Evolutionary conservation across 1,140 invertebrate genomes (phyloP), one percentile per base, ranked within the genome.

Genomic region (Formica exsecta): DNA sequence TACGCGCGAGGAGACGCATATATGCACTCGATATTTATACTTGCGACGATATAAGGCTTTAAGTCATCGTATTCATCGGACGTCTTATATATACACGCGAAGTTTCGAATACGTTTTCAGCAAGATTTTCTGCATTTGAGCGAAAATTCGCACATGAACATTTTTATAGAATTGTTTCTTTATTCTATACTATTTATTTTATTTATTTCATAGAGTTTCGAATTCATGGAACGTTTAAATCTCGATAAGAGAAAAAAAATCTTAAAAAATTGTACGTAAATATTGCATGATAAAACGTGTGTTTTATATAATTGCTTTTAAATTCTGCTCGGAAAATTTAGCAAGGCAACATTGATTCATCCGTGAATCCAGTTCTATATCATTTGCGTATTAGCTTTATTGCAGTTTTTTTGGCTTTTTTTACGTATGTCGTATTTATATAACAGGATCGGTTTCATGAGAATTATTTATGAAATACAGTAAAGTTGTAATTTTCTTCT

Each of bases 401-500:
- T 44, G 4, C 19, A 36, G 8, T 32, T 65, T 19, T 76, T 44
- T 64, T 59, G 32, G 13, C 25, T 13, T 62, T 29, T 44, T 22
- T 3, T 44, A 25, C 48, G 36, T 77, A 32, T 65, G 22, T n/a
- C 25, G 38, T 48, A 65, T 77, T 41, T 77, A 38, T 65, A 22
- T 22, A 44, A 44, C 0, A 22, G 19, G 62, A 22, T 62, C 19
- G 16, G 32, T 64, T 64, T 77, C 25, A 65, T 22, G 29, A 65
- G 6, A n/a, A 19, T 5, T 36, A 13, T 22, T 48, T 36, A 11
- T 32, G 16, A 77, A 44, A 44, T 44, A 32, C 5, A 22, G 16
- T 25, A 59, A 65, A 25, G 41, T 64, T 64, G 38, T 25, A 22
- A 61, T 44, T 66, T 48, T 29, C 41, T 61, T 29, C 16, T 38